phyloP scores from a whole-genome alignment of 2,888 invertebrate species.

The Drosophila kanekoi region DNA sequence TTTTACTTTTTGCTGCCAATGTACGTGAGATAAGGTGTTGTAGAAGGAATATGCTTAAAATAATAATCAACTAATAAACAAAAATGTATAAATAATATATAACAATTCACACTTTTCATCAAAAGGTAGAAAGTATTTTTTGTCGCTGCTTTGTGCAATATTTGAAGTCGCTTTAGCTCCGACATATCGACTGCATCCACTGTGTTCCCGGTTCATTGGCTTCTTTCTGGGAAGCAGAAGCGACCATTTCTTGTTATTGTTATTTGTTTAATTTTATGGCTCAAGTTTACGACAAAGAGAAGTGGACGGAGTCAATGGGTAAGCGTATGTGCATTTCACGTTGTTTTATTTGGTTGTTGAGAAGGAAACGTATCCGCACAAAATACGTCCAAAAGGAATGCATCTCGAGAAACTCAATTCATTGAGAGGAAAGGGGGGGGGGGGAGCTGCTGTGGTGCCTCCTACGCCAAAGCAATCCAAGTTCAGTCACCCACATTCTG shows the following conservation, averaged over 20 bases:
- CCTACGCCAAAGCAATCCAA: conserved; percentile 3
- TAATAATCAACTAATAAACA: too few relatives aligned
- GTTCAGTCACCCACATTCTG: conserved; percentile 43
- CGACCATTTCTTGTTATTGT: conserved; percentile 29
- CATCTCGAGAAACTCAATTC: conserved; percentile 25
- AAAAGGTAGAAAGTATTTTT: too few relatives aligned
- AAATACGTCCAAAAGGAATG: conserved; percentile 27
- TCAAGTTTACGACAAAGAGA: conserved; percentile 68
- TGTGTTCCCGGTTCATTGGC: conserved; percentile 47
- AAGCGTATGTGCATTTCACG: conserved; percentile 38
- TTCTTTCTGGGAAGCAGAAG: conserved; percentile 47
- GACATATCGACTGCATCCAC: conserved; percentile 13
- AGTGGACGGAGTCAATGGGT: conserved; percentile 51
- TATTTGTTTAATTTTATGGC: conserved; percentile 61
- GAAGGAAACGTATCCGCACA: conserved; percentile 19
- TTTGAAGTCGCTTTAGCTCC: neutral
- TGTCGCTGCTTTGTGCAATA: neutral
- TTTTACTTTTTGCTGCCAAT: neutral
- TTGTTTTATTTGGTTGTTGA: neutral
- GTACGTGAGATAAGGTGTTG: neutral
- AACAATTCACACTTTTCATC: too few relatives aligned
- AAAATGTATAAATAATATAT: too few relatives aligned
- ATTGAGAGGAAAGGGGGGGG: conserved; percentile 1
- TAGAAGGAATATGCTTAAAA: neutral
- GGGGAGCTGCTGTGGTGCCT: neutral